A percentile compares a stretch with the other conserved stretches of the same genome.
Evolutionary conservation across 2,113 vertebrate genomes (phyloP).

Genomic region (Isurus oxyrinchus): DNA sequence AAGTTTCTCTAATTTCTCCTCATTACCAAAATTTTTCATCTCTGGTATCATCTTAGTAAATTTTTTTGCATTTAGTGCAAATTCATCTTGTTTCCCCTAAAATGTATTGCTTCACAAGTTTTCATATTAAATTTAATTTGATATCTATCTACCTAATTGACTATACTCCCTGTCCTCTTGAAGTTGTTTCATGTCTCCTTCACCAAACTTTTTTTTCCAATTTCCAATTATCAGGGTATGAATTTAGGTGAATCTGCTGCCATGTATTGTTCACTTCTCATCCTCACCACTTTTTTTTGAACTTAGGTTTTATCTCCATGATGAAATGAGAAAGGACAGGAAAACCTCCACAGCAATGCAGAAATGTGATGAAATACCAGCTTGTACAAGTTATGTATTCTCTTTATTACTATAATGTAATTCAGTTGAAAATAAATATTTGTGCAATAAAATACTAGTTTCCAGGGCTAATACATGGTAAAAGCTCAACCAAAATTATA

Average conservation of each 20-base stretch:
- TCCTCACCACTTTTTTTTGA: not conserved
- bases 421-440: conserved; percentile 1
- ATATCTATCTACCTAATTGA: not conserved
- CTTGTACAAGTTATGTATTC: conserved; percentile 7
- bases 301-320: not conserved
- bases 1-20: no score
- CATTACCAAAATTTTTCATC: not conserved
- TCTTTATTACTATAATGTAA: not conserved
- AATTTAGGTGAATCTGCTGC: not conserved
- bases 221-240: not conserved
- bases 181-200: not conserved
- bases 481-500: not conserved
- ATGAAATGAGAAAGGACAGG: no score
- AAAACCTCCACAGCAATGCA: not conserved
- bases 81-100: not conserved
- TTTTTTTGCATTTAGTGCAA: not conserved
- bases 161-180: not conserved
- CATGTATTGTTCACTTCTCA: not conserved
- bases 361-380: not conserved
- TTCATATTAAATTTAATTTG: not conserved
- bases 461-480: not conserved
- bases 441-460: not conserved
- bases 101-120: not conserved
- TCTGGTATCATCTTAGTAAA: not conserved
- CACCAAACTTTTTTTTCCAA: not conserved